Percentiles rank a stretch among this genome's conserved stretches.
Conservation (phyloP, 35 echinoderm and acorn worm species). For the Heliocidaris erythrogramma region DNA sequence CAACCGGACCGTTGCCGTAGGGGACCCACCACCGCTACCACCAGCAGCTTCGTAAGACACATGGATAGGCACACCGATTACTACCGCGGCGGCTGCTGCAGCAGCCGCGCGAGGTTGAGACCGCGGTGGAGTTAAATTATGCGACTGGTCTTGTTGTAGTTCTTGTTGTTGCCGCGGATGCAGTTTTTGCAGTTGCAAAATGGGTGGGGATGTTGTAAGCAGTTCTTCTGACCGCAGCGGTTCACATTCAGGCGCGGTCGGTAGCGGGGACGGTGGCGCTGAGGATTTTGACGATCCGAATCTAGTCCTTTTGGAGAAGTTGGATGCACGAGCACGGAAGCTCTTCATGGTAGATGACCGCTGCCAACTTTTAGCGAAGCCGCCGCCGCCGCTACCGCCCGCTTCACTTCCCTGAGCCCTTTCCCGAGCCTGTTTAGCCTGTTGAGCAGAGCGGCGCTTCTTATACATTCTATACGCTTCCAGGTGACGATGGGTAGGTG, state of each 20-base stretch:
- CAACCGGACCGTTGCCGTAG: neutral
- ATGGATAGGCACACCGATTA: constrained; percentile 26
- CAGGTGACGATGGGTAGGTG: constrained; percentile 34
- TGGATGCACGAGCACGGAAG: constrained; percentile 21
- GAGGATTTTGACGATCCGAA: constrained; percentile 23
- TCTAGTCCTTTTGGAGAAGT: constrained; percentile 28
- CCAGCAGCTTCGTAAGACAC: constrained; percentile 36
- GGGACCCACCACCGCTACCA: constrained; percentile 32
- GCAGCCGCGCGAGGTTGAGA: neutral
- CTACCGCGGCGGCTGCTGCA: constrained; percentile 14
- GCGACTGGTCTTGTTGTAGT: neutral
- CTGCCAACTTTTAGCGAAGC: neutral
- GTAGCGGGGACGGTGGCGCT: constrained; percentile 10
- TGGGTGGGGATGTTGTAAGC: neutral
- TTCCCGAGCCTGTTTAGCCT: neutral
- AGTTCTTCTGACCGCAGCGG: neutral
- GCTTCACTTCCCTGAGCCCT: neutral
- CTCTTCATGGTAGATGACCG: constrained; percentile 21
- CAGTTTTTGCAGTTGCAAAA: neutral
- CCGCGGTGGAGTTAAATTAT: neutral
- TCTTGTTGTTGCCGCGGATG: neutral
- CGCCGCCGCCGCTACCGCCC: neutral
- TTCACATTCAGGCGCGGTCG: neutral
- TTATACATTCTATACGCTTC: constrained; percentile 25
- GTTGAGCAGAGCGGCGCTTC: neutral